Evolutionary conservation across 1,140 invertebrate genomes (phyloP).

Genomic region (Protaetia brevitarsis): DNA sequence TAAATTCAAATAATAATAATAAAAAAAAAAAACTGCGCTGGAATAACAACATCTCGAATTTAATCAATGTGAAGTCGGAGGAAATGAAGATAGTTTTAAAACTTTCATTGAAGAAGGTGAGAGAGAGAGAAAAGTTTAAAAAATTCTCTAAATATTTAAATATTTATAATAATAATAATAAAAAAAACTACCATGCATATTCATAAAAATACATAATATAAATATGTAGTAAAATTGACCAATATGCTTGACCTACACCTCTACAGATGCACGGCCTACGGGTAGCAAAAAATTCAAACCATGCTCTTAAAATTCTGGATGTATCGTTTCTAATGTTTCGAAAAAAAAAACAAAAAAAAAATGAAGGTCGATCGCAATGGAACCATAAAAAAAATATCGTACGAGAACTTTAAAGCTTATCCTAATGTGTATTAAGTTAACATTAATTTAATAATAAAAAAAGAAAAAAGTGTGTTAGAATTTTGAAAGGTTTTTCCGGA

Average conservation of each 20-base stretch:
- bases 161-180: conserved; percentile 25
- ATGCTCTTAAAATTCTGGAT: conserved; percentile 28
- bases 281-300: conserved; percentile 40
- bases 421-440: conserved; percentile 7
- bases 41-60: neutral
- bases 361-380: neutral
- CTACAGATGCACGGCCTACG: conserved; percentile 40
- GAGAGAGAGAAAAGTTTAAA: conserved; percentile 15
- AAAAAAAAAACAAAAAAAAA: conserved; percentile 9
- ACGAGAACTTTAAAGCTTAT: conserved; percentile 18
- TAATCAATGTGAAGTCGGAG: conserved; percentile 5
- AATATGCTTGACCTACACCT: conserved; percentile 37
- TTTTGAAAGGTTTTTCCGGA: neutral
- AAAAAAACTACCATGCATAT: conserved; percentile 41
- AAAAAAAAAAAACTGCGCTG: neutral
- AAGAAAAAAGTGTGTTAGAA: neutral
- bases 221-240: conserved; percentile 23
- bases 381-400: neutral
- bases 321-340: neutral
- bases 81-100: conserved; percentile 7
- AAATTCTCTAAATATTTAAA: conserved; percentile 21
- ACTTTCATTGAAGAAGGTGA: conserved; percentile 31
- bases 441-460: neutral
- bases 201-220: conserved; percentile 27
- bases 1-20: neutral